Conservation (phyloP, 2,797 vertebrate genomes). For the Acanthiza pusilla region DNA sequence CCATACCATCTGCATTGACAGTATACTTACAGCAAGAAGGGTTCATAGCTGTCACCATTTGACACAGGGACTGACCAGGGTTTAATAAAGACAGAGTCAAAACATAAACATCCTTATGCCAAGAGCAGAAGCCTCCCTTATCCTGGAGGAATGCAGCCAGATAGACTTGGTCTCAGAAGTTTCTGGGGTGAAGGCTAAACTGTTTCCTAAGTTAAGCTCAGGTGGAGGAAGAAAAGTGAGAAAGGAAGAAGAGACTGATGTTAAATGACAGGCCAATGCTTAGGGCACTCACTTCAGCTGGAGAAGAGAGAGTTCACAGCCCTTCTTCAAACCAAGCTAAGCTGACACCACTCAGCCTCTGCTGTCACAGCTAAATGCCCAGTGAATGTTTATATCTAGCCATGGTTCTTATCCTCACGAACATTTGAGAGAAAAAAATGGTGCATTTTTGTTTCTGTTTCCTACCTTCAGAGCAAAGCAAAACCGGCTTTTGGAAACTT, state of each 20-base stretch:
- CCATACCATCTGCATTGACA: not conserved
- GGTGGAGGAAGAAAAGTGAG: not conserved
- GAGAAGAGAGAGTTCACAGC: not conserved
- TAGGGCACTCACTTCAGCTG: not conserved
- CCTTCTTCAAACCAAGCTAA: not conserved
- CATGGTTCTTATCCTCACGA: not conserved
- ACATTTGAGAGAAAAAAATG: fast-evolving
- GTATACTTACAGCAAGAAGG: not conserved
- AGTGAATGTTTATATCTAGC: not conserved
- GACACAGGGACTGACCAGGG: not conserved
- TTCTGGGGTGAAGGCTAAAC: not conserved
- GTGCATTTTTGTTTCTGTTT: not conserved
- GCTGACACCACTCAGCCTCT: not conserved
- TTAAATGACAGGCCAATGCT: not conserved
- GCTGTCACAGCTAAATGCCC: not conserved
- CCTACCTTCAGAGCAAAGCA: not conserved
- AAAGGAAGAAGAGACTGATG: not conserved
- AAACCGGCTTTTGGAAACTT: not conserved
- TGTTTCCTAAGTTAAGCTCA: not conserved
- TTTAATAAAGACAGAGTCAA: not conserved
- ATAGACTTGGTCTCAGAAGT: not conserved
- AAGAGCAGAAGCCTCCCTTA: not conserved
- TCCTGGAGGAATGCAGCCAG: not conserved
- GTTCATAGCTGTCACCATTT: not conserved
- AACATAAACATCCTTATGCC: not conserved